phyloP scores from a whole-genome alignment of 2,888 invertebrate genomes.

The Rhogogaster chlorosoma region DNA sequence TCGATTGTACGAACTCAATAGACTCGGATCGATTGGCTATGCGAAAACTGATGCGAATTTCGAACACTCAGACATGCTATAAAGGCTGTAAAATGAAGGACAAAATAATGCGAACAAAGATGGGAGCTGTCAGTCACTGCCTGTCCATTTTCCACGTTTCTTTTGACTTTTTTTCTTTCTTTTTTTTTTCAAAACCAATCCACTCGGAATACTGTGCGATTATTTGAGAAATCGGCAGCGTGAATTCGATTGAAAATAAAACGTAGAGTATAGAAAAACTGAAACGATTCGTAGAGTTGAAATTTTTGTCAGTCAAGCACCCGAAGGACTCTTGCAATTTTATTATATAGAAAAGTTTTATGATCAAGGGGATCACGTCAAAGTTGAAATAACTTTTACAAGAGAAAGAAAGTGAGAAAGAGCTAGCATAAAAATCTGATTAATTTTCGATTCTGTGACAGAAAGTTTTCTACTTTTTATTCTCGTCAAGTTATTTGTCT shows the following conservation, averaged over 20 bases:
- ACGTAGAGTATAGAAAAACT: neutral
- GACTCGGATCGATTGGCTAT: no score
- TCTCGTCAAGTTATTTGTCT: constrained; percentile 28
- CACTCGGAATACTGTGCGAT: neutral
- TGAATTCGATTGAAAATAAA: neutral
- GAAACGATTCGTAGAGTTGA: neutral
- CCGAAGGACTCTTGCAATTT: neutral
- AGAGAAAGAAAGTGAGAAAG: neutral
- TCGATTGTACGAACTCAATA: neutral
- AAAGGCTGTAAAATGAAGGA: neutral
- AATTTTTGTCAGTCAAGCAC: neutral
- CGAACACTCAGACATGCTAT: neutral
- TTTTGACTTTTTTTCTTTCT: neutral
- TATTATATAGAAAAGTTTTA: constrained; percentile 10
- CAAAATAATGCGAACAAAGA: neutral
- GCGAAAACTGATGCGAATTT: neutral
- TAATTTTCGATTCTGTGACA: constrained; percentile 11
- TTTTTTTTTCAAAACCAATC: neutral
- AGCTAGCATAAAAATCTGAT: constrained; percentile 25
- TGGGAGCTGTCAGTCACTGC: neutral
- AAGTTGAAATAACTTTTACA: constrained; percentile 21
- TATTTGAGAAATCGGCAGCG: neutral
- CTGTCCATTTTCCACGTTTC: neutral
- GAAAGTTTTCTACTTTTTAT: neutral
- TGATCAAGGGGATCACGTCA: constrained; percentile 13